These are phyloP conservation scores for Mesoclemmys tuberculata DNA, from an alignment of 2,113 vertebrate genomes.

Conservation along the genomic window DNA sequence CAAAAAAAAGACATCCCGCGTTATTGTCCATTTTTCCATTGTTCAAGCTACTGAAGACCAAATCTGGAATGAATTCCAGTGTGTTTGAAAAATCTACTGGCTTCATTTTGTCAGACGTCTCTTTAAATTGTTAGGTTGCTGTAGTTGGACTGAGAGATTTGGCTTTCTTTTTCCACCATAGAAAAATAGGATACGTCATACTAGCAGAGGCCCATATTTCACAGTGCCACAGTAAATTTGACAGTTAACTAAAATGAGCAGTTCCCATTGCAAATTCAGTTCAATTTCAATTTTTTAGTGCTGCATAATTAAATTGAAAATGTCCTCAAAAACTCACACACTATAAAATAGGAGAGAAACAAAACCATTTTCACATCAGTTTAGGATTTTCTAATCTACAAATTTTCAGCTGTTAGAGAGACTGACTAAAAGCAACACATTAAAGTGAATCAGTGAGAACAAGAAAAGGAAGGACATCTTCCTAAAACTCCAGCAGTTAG, in stretches of 20 bases:
- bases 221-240: constrained; percentile 47
- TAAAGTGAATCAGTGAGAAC: constrained; percentile 19
- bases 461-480: constrained; percentile 14
- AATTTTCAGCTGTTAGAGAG: constrained; percentile 13
- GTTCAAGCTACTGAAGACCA: neutral
- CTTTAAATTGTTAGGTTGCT: neutral
- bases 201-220: constrained; percentile 54
- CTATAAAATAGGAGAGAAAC: constrained; percentile 53
- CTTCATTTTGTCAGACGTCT: rapidly evolving
- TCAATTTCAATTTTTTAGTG: constrained; percentile 74
- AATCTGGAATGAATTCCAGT: neutral
- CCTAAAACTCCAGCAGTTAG: constrained; percentile 47
- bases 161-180: constrained; percentile 21
- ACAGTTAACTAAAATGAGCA: constrained; percentile 72
- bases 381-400: constrained; percentile 23
- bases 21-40: neutral
- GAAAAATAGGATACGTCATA: neutral
- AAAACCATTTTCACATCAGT: constrained; percentile 31
- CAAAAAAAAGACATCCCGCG: neutral
- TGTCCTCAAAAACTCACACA: constrained; percentile 37
- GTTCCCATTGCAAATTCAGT: constrained; percentile 71
- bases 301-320: constrained; percentile 73
- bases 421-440: constrained; percentile 33
- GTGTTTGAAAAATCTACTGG: neutral
- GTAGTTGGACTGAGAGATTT: neutral